These are phyloP conservation scores for Sylvietta virens DNA, from an alignment of 2,113 vertebrate genomes.

Conservation along the genomic window DNA sequence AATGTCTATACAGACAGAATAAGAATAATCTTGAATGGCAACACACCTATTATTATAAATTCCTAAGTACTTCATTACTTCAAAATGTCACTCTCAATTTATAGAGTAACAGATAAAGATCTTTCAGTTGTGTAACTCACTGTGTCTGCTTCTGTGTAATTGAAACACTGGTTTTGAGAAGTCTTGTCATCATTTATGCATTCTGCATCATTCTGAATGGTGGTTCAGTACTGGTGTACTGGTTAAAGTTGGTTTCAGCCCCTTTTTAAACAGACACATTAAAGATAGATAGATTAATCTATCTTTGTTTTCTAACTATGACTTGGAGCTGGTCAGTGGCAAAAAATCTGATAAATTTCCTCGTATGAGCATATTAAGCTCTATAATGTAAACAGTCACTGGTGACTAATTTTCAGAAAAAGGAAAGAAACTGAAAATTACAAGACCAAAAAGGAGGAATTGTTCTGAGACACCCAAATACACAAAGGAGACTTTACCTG, in stretches of 20 bases:
- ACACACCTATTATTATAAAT: conserved; percentile 73
- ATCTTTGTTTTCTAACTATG: neutral
- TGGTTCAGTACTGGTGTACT: neutral
- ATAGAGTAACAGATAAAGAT: conserved; percentile 72
- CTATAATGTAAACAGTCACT: neutral
- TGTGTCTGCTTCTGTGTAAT: conserved; percentile 31
- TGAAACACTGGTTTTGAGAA: conserved; percentile 29
- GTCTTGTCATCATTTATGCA: neutral
- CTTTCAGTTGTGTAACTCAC: conserved; percentile 18
- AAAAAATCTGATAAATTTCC: neutral
- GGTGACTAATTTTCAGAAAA: neutral
- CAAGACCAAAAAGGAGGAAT: neutral
- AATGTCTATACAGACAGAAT: conserved; percentile 58
- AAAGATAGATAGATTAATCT: neutral
- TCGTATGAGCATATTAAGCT: neutral
- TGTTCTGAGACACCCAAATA: neutral
- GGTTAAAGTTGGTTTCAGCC: neutral
- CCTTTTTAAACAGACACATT: neutral
- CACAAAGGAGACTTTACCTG: neutral
- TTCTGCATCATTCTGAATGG: neutral
- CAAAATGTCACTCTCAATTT: conserved; percentile 73
- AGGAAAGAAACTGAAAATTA: neutral
- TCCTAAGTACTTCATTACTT: conserved; percentile 72
- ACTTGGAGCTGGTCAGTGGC: neutral
- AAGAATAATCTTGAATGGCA: conserved; percentile 72